These are phyloP conservation scores for Mythimna impura DNA, from an alignment of 2,888 invertebrate species.

Conservation along the genomic window DNA sequence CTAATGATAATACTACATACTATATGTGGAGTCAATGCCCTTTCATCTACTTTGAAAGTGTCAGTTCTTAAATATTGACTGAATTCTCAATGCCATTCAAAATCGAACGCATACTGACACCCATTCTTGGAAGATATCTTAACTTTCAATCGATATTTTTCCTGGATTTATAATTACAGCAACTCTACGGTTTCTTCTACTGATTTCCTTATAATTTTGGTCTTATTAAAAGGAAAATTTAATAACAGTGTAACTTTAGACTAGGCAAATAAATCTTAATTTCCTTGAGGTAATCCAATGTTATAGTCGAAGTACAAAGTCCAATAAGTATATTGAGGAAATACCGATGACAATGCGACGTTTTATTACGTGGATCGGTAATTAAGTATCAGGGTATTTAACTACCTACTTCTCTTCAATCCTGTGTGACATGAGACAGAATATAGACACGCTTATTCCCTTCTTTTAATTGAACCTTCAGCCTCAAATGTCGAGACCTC, in stretches of 20 bases:
- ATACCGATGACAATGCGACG: slow-evolving; percentile 1
- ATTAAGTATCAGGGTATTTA: background rate
- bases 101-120: background rate
- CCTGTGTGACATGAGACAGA: background rate
- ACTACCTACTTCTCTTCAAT: background rate
- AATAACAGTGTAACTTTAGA: slow-evolving; percentile 4
- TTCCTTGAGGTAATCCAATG: slow-evolving; percentile 24
- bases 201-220: background rate
- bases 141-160: background rate
- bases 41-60: slow-evolving; percentile 23
- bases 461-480: background rate
- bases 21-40: slow-evolving; percentile 56
- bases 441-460: background rate
- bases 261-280: background rate
- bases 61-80: background rate
- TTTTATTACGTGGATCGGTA: background rate
- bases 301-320: slow-evolving; percentile 31
- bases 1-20: slow-evolving; percentile 43
- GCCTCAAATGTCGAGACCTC: slow-evolving; percentile 14
- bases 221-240: slow-evolving; percentile 2
- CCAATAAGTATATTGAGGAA: slow-evolving; percentile 21
- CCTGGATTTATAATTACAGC: background rate
- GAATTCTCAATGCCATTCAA: background rate
- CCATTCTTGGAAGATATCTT: slow-evolving; percentile 5
- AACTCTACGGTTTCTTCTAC: background rate